Evolutionary conservation across 2,797 vertebrate genomes (phyloP), one percentile per base, ranked within the genome.

Genomic region (Pangasius macronema): DNA sequence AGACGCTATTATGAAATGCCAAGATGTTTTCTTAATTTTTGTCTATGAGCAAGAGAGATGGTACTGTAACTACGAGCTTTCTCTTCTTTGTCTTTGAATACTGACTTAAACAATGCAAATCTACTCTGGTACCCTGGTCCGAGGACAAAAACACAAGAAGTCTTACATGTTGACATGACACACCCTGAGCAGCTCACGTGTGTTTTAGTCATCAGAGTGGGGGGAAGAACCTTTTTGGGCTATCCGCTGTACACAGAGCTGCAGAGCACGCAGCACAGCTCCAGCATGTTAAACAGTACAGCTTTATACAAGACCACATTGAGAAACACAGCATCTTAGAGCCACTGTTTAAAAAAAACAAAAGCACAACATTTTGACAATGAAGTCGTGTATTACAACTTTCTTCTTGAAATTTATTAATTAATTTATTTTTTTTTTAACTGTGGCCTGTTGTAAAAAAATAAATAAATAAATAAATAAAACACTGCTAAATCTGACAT

Each of bases 71-170:
- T 39, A 22, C 18, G 3, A 70, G 67, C 33, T 39, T 70, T 39
- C 33, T 70, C 7, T 70, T 70, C 18, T 70, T 18, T 39, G 16
- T 30, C 10, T 39, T 39, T 30, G 8, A 65, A 30, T 65, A 36
- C 67, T 22, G 18, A 36, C 14, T 70, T 70, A 36, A 84, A 84
- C 84, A 87, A 86, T 87, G 84, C 65, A 53, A 76, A 87, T 76
- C 27, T 59, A 68, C 86, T 39, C 79, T 68, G 67, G 36, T 39
- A 39, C 36, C 36, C 84, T 83, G 85, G 57, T 82, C 68, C 79
- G 79, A 85, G 70, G 83, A 65, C 65, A 39, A 24, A 68, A 65
- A 83, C 49, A 82, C 22, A 16, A 79, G 76, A 7, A 3, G 6
- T 9, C 63, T 61, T 84, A 3, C 51, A 22, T 73, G 70, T 72